Conservation (phyloP, 2,113 vertebrate genomes). For the Labrus mixtus region DNA sequence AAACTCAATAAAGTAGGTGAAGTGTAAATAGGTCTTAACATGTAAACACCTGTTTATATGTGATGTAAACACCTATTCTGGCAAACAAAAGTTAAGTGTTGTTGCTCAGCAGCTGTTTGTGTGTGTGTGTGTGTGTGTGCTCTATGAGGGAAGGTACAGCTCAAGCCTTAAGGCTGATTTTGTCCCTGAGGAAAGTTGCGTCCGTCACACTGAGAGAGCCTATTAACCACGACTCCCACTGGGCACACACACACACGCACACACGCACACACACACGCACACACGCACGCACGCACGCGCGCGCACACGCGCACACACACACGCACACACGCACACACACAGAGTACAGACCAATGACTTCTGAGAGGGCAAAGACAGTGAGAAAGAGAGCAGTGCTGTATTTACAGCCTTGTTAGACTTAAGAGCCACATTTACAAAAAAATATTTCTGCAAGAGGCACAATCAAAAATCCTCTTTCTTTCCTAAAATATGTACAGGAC, state of each 20-base stretch:
- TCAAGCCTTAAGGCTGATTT: conserved; percentile 38
- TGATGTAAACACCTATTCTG: conserved; percentile 25
- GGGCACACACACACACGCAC: conserved; percentile 23
- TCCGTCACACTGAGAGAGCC: conserved; percentile 25
- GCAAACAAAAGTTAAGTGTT: conserved; percentile 22
- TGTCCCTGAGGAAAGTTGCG: conserved; percentile 37
- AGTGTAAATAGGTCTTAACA: conserved; percentile 38
- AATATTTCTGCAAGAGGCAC: no score
- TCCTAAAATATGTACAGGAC: no score
- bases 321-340: no score
- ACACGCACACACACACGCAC: background rate
- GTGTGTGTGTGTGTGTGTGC: conserved; percentile 30
- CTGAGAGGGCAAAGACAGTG: conserved; percentile 1
- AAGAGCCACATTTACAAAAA: no score
- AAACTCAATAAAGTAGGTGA: background rate
- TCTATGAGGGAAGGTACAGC: background rate
- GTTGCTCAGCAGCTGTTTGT: conserved; percentile 30
- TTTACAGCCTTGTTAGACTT: no score
- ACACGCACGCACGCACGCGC: conserved; percentile 9
- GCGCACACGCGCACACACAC: conserved; percentile 8
- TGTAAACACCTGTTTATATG: conserved; percentile 37
- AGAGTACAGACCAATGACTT: background rate
- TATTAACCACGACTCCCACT: conserved; percentile 59
- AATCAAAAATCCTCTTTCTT: no score
- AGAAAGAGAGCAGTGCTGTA: no score